Evolutionary conservation across 1,140 invertebrate species (phyloP).

Genomic region (Trissolcus basalis): DNA sequence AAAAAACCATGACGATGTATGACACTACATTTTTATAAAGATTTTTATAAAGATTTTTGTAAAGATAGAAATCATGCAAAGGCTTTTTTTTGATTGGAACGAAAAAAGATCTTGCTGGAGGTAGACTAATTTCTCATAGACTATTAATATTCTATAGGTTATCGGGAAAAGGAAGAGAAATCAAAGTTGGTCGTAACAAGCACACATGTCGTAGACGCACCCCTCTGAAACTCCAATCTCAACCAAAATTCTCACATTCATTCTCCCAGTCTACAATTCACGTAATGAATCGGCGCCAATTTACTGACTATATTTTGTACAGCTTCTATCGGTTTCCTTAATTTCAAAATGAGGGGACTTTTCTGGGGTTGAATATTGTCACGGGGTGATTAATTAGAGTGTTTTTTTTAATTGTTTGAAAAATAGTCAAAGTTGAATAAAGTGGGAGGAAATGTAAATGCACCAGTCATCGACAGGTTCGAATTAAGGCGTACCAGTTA

Average conservation of each 20-base stretch:
- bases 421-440: too few species aligned
- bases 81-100: not conserved
- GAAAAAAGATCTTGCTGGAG: too few species aligned
- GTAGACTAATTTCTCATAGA: constrained; percentile 23
- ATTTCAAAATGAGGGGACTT: not conserved
- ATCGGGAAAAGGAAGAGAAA: constrained; percentile 34
- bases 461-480: too few species aligned
- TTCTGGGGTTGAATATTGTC: not conserved
- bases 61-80: not conserved
- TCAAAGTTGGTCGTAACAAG: constrained; percentile 37
- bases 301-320: constrained; percentile 2
- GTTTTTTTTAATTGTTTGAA: too few species aligned
- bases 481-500: too few species aligned
- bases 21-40: too few species aligned
- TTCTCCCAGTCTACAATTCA: constrained; percentile 9
- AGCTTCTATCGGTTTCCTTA: too few species aligned
- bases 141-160: constrained; percentile 58
- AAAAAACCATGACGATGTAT: too few species aligned
- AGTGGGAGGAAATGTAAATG: too few species aligned
- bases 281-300: constrained; percentile 35
- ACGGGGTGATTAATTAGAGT: too few species aligned
- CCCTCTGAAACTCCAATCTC: constrained; percentile 25
- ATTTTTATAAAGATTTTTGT: too few species aligned
- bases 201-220: constrained; percentile 33
- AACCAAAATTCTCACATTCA: constrained; percentile 30